Evolutionary conservation across 2,888 invertebrate genomes (phyloP).

Genomic region (Schizotus pectinicornis): DNA sequence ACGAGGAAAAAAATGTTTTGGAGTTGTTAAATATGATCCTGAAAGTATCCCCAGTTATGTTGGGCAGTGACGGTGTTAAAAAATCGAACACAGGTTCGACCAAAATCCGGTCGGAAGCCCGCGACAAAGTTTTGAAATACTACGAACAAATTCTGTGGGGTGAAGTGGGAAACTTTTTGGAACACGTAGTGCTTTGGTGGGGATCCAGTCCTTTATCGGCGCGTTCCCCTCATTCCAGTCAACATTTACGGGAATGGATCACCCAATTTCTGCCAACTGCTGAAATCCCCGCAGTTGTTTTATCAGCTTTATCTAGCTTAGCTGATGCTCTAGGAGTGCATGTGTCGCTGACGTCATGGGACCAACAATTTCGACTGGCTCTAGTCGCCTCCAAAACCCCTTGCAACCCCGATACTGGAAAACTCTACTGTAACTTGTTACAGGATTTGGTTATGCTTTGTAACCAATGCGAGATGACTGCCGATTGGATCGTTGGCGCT

Average conservation of each 20-base stretch:
- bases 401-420: slow-evolving; percentile 50
- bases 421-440: slow-evolving; percentile 68
- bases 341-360: slow-evolving; percentile 82
- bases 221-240: slow-evolving; percentile 68
- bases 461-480: slow-evolving; percentile 77
- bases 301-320: slow-evolving; percentile 74
- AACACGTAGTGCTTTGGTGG: slow-evolving; percentile 87
- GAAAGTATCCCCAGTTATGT: slow-evolving; percentile 64
- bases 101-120: slow-evolving; percentile 66
- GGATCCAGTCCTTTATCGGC: slow-evolving; percentile 74
- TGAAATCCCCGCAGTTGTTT: slow-evolving; percentile 68
- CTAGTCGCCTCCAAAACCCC: slow-evolving; percentile 60
- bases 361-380: slow-evolving; percentile 67
- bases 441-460: slow-evolving; percentile 73
- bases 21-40: slow-evolving; percentile 67
- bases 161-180: slow-evolving; percentile 78
- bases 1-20: slow-evolving; percentile 72
- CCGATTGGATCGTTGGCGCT: slow-evolving; percentile 73
- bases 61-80: slow-evolving; percentile 68
- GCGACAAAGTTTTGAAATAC: slow-evolving; percentile 70
- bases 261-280: slow-evolving; percentile 64
- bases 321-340: slow-evolving; percentile 81
- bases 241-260: slow-evolving; percentile 71
- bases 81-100: slow-evolving; percentile 60
- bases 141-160: slow-evolving; percentile 82